These are phyloP conservation scores for Lagria hirta DNA, from an alignment of 2,888 invertebrate species.

Conservation along the genomic window DNA sequence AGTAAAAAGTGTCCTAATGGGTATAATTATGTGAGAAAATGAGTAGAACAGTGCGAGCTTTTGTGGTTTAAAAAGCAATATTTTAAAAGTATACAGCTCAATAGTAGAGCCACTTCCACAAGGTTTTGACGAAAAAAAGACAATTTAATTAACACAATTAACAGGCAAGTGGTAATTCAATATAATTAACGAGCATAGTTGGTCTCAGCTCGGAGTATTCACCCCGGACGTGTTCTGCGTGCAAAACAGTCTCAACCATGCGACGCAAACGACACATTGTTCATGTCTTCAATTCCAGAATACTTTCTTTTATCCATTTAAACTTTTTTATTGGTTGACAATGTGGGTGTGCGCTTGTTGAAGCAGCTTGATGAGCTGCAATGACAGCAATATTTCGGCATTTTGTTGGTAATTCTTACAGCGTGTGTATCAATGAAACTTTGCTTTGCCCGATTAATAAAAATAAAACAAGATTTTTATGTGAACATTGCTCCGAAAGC, in stretches of 20 bases:
- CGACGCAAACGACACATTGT: constrained; percentile 30
- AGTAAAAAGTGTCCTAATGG: too few relatives aligned
- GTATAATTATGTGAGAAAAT: too few relatives aligned
- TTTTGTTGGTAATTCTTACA: constrained; percentile 38
- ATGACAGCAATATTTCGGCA: constrained; percentile 33
- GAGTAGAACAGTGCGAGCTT: too few relatives aligned
- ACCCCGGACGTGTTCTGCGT: constrained; percentile 34
- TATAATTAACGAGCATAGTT: constrained; percentile 35
- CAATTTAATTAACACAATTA: constrained; percentile 36
- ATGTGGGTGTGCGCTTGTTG: not conserved
- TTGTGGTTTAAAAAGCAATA: too few relatives aligned
- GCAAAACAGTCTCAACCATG: constrained; percentile 19
- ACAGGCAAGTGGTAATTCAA: constrained; percentile 32
- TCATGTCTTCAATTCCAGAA: constrained; percentile 16
- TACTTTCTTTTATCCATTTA: constrained; percentile 4
- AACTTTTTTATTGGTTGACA: constrained; percentile 7
- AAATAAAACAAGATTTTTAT: constrained; percentile 43
- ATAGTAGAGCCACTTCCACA: too few relatives aligned
- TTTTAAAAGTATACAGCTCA: too few relatives aligned
- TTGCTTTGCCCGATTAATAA: constrained; percentile 39
- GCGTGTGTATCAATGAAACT: constrained; percentile 40
- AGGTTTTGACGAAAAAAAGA: constrained; percentile 31
- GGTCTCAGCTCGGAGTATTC: constrained; percentile 32
- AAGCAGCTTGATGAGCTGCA: not conserved
- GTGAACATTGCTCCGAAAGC: constrained; percentile 44